Percentiles rank a stretch among this genome's conserved stretches.
These are phyloP conservation scores for Ceraclea dissimilis DNA, from an alignment of 2,888 invertebrate species.

Conservation along the genomic window DNA sequence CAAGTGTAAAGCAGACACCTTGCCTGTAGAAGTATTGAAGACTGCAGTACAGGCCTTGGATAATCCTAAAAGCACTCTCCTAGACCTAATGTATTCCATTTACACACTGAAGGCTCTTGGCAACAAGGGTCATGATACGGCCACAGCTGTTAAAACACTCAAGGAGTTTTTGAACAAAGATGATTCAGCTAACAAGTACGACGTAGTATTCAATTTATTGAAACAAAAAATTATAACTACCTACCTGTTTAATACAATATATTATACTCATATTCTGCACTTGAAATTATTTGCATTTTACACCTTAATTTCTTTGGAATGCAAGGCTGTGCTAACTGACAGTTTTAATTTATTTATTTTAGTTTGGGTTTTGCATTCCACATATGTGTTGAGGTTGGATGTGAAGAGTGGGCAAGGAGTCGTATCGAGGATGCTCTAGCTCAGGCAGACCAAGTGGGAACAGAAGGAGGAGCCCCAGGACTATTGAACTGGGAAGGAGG, in stretches of 20 bases:
- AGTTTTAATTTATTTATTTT: conserved; percentile 27
- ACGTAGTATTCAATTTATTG: not conserved
- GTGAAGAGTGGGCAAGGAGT: conserved; percentile 54
- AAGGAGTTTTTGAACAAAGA: conserved; percentile 77
- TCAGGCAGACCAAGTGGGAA: conserved; percentile 85
- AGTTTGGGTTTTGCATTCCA: conserved; percentile 82
- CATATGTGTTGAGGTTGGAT: conserved; percentile 67
- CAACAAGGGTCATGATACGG: conserved; percentile 53
- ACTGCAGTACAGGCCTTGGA: conserved; percentile 53
- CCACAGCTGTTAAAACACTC: conserved; percentile 64
- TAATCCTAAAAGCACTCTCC: conserved; percentile 56
- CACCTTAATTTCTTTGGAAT: no score
- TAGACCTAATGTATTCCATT: conserved; percentile 69
- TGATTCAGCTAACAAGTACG: conserved; percentile 64
- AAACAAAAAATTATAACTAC: not conserved
- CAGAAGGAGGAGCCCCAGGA: conserved; percentile 49
- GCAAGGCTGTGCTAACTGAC: no score
- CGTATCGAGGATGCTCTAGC: conserved; percentile 88
- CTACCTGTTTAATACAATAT: not conserved
- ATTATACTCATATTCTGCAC: not conserved
- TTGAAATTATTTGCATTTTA: not conserved
- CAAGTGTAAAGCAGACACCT: conserved; percentile 45
- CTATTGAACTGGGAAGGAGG: conserved; percentile 90
- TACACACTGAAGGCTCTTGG: conserved; percentile 62
- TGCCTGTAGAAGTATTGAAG: conserved; percentile 43